Evolutionary conservation across 2,113 vertebrate species (phyloP).

Genomic region (Chaetorhynchus papuensis): DNA sequence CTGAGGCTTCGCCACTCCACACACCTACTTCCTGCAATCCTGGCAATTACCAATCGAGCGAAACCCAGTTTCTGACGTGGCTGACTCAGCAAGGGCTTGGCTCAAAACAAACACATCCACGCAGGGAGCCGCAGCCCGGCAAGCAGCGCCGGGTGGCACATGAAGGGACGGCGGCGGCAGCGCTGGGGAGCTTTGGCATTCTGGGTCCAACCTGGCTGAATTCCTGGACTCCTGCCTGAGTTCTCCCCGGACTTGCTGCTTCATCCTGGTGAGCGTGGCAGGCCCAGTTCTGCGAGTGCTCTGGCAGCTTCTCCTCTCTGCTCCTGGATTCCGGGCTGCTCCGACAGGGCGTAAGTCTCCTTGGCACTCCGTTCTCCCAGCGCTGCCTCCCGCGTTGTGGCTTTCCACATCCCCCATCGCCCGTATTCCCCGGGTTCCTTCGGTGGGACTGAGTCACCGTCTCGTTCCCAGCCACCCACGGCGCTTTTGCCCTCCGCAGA

Average conservation of each 20-base stretch:
- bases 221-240: background rate
- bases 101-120: slow-evolving; percentile 64
- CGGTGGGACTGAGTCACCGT: slow-evolving; percentile 10
- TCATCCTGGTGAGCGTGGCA: background rate
- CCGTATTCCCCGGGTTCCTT: background rate
- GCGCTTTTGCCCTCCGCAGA: slow-evolving; percentile 9
- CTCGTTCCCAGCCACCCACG: slow-evolving; percentile 37
- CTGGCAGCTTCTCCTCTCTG: background rate
- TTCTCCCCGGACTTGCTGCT: background rate
- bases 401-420: background rate
- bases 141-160: background rate
- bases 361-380: background rate
- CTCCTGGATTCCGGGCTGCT: background rate
- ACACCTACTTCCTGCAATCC: slow-evolving; percentile 64
- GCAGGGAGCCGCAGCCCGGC: slow-evolving; percentile 28
- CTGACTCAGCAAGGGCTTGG: slow-evolving; percentile 75
- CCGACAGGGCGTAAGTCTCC: slow-evolving; percentile 7
- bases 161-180: background rate
- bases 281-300: fast-evolving
- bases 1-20: slow-evolving; percentile 12
- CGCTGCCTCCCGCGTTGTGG: fast-evolving
- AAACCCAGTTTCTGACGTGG: slow-evolving; percentile 69
- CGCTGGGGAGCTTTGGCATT: background rate
- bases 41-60: slow-evolving; percentile 66
- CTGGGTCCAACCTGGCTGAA: background rate